Percentiles rank a stretch among this genome's conserved stretches.
phyloP scores from a whole-genome alignment of 2,113 vertebrate species.

The Anser cygnoides region DNA sequence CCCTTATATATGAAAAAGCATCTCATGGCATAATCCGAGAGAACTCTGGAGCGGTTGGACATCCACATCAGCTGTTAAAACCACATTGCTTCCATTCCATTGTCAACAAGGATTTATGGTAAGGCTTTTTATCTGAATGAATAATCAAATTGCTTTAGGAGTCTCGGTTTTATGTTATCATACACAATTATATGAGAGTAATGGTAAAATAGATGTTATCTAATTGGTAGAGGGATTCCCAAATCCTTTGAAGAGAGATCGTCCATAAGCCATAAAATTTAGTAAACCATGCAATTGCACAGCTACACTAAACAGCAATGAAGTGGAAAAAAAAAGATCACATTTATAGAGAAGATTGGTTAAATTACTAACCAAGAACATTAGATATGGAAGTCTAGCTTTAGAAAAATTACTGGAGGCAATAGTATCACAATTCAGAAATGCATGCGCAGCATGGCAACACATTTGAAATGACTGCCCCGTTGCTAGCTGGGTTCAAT shows the following conservation, averaged over 20 bases:
- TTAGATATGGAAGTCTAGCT: not conserved
- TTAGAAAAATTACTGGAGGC: not conserved
- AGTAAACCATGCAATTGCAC: not conserved
- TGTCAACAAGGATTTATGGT: not conserved
- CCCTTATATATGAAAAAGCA: not conserved
- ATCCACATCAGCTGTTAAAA: not conserved
- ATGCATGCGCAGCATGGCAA: not conserved
- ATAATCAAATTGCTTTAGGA: constrained; percentile 50
- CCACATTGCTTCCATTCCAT: not conserved
- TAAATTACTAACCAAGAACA: constrained; percentile 36
- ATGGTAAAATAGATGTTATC: constrained; percentile 14
- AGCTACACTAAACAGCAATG: not conserved
- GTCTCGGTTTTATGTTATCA: not conserved
- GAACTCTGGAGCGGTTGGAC: not conserved
- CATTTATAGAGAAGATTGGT: not conserved
- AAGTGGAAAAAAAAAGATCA: constrained; percentile 36
- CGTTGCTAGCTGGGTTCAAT: not conserved
- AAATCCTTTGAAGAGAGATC: constrained; percentile 15
- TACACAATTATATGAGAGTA: not conserved
- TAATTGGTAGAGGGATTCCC: not conserved
- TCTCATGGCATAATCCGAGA: not conserved
- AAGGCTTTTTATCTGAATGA: constrained; percentile 12
- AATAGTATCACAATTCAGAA: not conserved
- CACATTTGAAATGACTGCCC: not conserved
- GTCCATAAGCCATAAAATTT: constrained; percentile 30